phyloP scores from a whole-genome alignment of 2,113 vertebrate genomes.

The Dolichallabes microphthalmus region DNA sequence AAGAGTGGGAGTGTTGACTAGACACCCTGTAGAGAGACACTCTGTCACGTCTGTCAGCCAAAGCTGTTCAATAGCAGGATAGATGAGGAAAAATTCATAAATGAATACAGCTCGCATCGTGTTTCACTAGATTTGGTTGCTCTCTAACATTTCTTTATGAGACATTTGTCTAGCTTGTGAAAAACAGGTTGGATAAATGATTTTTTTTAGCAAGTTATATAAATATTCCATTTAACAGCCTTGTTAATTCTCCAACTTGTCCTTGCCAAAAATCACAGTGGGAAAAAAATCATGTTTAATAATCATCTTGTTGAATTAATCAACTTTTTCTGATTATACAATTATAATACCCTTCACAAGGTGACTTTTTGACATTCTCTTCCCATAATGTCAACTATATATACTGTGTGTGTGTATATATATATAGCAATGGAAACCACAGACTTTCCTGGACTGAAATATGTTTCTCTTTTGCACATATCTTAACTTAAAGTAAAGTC shows the following conservation, averaged over 20 bases:
- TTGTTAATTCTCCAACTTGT: background rate
- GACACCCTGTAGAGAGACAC: constrained; percentile 7
- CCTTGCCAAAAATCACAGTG: too few species aligned
- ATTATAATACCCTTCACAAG: background rate
- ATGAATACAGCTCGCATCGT: background rate
- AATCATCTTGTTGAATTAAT: background rate
- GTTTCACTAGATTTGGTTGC: background rate
- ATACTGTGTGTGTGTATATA: too few species aligned
- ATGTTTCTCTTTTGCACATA: background rate
- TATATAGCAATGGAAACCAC: background rate
- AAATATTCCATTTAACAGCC: background rate
- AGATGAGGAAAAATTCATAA: background rate
- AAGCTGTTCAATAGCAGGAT: constrained; percentile 9
- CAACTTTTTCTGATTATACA: background rate
- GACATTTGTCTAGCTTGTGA: background rate
- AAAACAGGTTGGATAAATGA: background rate
- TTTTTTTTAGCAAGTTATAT: too few species aligned
- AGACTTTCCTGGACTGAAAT: background rate
- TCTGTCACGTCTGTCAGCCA: constrained; percentile 21
- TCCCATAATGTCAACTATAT: background rate
- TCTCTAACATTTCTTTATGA: background rate
- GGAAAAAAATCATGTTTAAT: too few species aligned
- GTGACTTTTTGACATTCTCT: background rate
- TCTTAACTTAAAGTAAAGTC: background rate
- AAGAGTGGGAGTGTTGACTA: constrained; percentile 12